A percentile compares a stretch with the other conserved stretches of the same genome.
phyloP scores from a whole-genome alignment of 2,888 invertebrate species.

The Cylindroiulus punctatus region DNA sequence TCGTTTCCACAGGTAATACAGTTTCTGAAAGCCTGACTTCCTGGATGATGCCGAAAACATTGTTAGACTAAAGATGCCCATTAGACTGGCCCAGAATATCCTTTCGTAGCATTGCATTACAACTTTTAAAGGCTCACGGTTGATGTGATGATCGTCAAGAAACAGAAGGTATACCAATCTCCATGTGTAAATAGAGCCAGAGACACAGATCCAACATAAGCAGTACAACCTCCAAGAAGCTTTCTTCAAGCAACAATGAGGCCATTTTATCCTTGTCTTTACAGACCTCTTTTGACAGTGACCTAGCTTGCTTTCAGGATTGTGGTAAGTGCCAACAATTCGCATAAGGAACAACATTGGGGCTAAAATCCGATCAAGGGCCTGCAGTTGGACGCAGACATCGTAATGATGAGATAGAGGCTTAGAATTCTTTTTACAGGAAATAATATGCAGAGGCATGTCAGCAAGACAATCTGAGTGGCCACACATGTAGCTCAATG shows the following conservation, averaged over 20 bases:
- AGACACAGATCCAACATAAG: background rate
- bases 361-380: background rate
- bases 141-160: background rate
- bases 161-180: background rate
- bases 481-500: background rate
- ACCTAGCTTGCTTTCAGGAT: background rate
- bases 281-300: background rate
- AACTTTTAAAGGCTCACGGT: background rate
- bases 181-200: background rate
- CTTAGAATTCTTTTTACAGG: background rate
- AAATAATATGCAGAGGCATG: background rate
- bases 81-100: background rate
- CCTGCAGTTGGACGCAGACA: background rate
- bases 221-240: background rate
- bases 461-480: background rate
- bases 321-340: background rate
- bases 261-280: background rate
- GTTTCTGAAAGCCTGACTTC: background rate
- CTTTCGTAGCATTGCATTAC: background rate
- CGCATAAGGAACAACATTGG: background rate
- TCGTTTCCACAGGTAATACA: background rate
- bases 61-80: background rate
- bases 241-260: background rate
- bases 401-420: background rate
- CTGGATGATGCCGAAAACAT: background rate